A percentile compares a stretch with the other conserved stretches of the same genome.
phyloP scores from a whole-genome alignment of 1,140 invertebrate species.

The Polyergus mexicanus region DNA sequence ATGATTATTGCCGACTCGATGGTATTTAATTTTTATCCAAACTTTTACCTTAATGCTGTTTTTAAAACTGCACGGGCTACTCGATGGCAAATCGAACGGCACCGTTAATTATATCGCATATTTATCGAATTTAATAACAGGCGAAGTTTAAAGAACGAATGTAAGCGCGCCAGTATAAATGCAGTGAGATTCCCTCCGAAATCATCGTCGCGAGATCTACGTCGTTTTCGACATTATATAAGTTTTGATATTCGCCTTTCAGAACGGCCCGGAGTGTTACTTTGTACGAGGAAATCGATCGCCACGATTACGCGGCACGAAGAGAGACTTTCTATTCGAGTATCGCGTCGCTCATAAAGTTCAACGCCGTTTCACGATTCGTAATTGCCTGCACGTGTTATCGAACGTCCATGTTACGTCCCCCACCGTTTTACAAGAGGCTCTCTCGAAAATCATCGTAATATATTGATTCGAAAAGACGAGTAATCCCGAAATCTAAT shows the following conservation, averaged over 20 bases:
- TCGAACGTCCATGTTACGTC: constrained; percentile 55
- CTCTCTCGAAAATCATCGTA: constrained; percentile 29
- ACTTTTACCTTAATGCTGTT: constrained; percentile 23
- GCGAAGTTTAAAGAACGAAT: not conserved
- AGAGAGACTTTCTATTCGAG: constrained; percentile 74
- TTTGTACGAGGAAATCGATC: constrained; percentile 74
- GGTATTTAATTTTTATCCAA: constrained; percentile 64
- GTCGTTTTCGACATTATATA: constrained; percentile 22
- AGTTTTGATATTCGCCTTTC: constrained; percentile 55
- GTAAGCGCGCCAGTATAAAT: not conserved
- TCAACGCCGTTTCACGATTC: constrained; percentile 72
- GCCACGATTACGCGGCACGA: constrained; percentile 72
- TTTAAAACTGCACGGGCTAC: constrained; percentile 23
- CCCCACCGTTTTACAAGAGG: constrained; percentile 7
- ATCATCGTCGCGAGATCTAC: not conserved
- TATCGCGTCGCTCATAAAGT: constrained; percentile 67
- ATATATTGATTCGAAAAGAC: constrained; percentile 9
- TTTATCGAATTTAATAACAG: constrained; percentile 12
- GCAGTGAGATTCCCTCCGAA: constrained; percentile 1
- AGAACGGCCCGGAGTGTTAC: constrained; percentile 29
- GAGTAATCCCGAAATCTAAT: not conserved
- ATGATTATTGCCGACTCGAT: constrained; percentile 48
- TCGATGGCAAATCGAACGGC: constrained; percentile 53
- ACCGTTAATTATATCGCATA: not conserved
- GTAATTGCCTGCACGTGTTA: constrained; percentile 47